Evolutionary conservation across 2,888 invertebrate species (phyloP), one percentile per base, ranked within the genome.

Genomic region (Eristalis arbustorum): DNA sequence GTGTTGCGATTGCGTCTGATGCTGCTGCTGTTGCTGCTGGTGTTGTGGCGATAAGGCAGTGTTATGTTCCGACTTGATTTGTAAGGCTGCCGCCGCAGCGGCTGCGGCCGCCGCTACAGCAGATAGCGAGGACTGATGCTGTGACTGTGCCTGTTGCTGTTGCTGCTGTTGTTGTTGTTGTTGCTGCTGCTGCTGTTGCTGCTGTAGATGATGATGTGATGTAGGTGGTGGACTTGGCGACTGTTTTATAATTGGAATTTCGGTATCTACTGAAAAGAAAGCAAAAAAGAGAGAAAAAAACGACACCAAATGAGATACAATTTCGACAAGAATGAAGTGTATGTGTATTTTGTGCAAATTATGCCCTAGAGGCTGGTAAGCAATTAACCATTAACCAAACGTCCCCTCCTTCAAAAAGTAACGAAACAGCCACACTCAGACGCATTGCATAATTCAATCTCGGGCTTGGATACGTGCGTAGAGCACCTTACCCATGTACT

Each of bases 231-330:
- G 93, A 90, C 93, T 93, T 89, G 92, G 91, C 88, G 93, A 93
- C 90, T 93, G 93, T 90, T 93, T 92, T 63, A 92, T 92, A 89
- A 92, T 91, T 91, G 93, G 93, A 91, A 93, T 93, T 92, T 93
- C 93, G 78, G 93, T 93, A 90, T 93, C 93, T 92, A 90, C 71
- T 91, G 88, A 62, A 79, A 88, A n/a, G 82, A 88, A 87, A 89
- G 34, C 31, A 80, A 88, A 78, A 40, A 72, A 88, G 42, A 40
- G 74, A 88, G 42, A 78, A 82, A 79, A 11, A 62, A 34, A 68
- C 49, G 1, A 75, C 3, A 68, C 13, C 56, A 80, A 77, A 69
- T 76, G 69, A 69, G 63, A 64, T 28, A 59, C 11, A 57, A 23
- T 57, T 57, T 57, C 22, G 34, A 34, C 18, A 22, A 49, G 28